Conservation (phyloP, 2,888 invertebrate genomes). For the Caenorhabditis zanzibari region DNA sequence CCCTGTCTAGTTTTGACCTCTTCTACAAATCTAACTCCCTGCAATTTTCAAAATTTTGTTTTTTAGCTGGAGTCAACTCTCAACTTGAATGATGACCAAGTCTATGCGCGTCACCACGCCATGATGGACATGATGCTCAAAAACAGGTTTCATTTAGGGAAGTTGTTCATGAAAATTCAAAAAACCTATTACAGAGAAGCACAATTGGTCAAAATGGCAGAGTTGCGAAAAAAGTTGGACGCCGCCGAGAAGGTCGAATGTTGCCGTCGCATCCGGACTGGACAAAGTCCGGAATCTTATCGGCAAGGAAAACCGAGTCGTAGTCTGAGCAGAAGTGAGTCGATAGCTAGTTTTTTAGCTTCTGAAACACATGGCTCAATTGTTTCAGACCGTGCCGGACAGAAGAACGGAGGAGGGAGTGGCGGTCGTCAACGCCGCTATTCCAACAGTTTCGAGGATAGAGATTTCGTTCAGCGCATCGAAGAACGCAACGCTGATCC, state of each 20-base stretch:
- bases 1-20: too few relatives aligned
- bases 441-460: constrained; percentile 78
- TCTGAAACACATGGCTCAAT: too few relatives aligned
- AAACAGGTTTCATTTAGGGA: constrained; percentile 68
- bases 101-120: constrained; percentile 78
- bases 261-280: constrained; percentile 70
- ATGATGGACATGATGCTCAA: constrained; percentile 83
- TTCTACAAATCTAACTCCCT: too few relatives aligned
- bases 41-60: constrained; percentile 19
- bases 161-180: too few relatives aligned
- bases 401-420: constrained; percentile 57
- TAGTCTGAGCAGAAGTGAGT: constrained; percentile 74
- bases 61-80: constrained; percentile 72
- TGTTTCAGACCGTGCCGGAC: constrained; percentile 65
- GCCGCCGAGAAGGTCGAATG: constrained; percentile 81
- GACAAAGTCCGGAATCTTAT: constrained; percentile 75
- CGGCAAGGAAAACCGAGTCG: constrained; percentile 72
- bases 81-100: constrained; percentile 75
- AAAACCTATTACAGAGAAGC: constrained; percentile 73
- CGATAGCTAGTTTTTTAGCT: too few relatives aligned
- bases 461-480: constrained; percentile 78
- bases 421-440: constrained; percentile 74
- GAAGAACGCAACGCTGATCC: constrained; percentile 70
- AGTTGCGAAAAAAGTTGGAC: constrained; percentile 80
- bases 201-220: constrained; percentile 79